A percentile compares a stretch with the other conserved stretches of the same genome.
Evolutionary conservation across 2,888 invertebrate genomes (phyloP).

Genomic region (Thymelicus acteon): DNA sequence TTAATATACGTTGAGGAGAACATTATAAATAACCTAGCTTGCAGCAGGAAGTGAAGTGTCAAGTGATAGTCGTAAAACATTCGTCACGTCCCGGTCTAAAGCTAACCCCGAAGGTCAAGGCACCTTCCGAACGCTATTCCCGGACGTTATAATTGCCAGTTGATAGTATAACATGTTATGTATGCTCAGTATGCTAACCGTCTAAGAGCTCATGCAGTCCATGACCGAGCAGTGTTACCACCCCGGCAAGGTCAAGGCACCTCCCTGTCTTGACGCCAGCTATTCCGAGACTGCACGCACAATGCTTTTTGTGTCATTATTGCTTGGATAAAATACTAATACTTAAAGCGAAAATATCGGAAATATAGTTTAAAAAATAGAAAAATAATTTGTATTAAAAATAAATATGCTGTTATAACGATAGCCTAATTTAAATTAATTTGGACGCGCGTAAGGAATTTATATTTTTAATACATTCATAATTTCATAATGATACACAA

Average conservation of each 20-base stretch:
- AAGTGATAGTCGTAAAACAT: constrained; percentile 11
- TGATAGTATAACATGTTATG: not conserved
- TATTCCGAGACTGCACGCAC: constrained; percentile 58
- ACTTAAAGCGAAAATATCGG: constrained; percentile 2
- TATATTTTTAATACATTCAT: no score
- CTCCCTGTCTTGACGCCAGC: constrained; percentile 54
- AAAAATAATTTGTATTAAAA: no score
- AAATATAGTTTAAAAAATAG: not conserved
- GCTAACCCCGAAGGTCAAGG: constrained; percentile 23
- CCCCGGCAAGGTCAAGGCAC: constrained; percentile 76
- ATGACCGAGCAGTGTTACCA: constrained; percentile 62
- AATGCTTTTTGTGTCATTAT: constrained; percentile 31
- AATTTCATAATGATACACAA: no score
- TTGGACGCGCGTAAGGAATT: no score
- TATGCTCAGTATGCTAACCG: not conserved
- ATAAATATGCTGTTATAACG: no score
- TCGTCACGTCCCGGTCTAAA: constrained; percentile 4
- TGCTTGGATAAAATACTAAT: constrained; percentile 24
- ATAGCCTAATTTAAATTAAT: no score
- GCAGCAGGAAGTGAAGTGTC: not conserved
- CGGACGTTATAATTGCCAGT: constrained; percentile 21
- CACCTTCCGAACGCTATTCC: constrained; percentile 17
- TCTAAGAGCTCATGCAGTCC: constrained; percentile 60
- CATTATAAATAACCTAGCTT: no score
- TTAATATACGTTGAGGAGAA: no score